Conservation (phyloP, 2,797 vertebrate species). For the Hippocampus kuda region DNA sequence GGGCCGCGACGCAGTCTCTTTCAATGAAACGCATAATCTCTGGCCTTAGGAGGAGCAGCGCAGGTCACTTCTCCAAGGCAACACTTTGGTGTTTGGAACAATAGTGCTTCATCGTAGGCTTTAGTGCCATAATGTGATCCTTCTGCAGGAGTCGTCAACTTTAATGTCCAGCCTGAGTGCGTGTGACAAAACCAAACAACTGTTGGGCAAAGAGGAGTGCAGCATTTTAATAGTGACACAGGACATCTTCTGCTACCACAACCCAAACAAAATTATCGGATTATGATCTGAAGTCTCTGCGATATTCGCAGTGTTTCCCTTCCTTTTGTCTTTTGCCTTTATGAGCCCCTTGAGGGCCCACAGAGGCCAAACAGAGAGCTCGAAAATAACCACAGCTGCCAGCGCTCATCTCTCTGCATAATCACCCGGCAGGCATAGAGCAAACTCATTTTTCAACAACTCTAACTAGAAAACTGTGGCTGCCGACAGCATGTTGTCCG, state of each 20-base stretch:
- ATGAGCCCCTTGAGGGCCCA: constrained; percentile 37
- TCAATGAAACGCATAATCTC: constrained; percentile 27
- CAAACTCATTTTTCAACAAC: constrained; percentile 28
- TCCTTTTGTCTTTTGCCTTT: constrained; percentile 1
- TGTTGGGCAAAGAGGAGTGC: background rate
- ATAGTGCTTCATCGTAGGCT: constrained; percentile 39
- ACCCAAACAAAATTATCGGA: constrained; percentile 7
- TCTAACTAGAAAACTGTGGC: constrained; percentile 12
- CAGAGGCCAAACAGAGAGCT: constrained; percentile 45
- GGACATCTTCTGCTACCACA: background rate
- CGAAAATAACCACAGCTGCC: constrained; percentile 69
- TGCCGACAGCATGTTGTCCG: constrained; percentile 32
- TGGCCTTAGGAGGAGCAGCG: constrained; percentile 43
- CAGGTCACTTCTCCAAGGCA: constrained; percentile 49
- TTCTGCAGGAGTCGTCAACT: background rate
- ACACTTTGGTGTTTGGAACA: constrained; percentile 48
- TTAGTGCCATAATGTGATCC: constrained; percentile 14
- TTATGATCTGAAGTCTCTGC: constrained; percentile 9
- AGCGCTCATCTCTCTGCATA: constrained; percentile 38
- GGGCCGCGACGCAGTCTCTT: constrained; percentile 14
- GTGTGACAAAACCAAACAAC: background rate
- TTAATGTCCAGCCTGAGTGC: background rate
- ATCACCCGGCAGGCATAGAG: constrained; percentile 26
- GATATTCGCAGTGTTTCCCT: background rate
- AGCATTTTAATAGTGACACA: background rate